Evolutionary conservation across 1,140 invertebrate genomes (phyloP), one percentile per base, ranked within the genome.

Genomic region (Sipha flava): DNA sequence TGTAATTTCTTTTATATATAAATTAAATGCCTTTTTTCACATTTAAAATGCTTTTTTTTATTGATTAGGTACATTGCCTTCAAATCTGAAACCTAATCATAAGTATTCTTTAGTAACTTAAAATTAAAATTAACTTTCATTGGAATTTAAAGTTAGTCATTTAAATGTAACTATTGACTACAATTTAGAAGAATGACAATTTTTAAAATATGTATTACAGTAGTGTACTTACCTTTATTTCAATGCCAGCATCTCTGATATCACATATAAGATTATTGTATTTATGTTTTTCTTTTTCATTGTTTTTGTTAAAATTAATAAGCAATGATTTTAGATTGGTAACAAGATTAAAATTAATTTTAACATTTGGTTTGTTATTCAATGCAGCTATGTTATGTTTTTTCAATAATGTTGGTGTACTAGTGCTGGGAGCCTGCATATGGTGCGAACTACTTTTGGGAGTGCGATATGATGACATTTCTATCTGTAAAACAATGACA

Each of bases 251-350:
- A 82, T 86, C 85, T 82, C 84, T 80, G 14, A 88, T 81, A 66
- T 84, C 85, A 72, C 83, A 84, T 75, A 87, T 83, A 34, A 88
- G 82, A 57, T 86, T 85, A 31, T 87, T 83, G 52, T 87, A 87
- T 23, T 66, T 29, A 54, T 80, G 80, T 47, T 79, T 79, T 49
- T 82, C 83, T 40, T 82, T 82, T 16, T 83, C 79, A 73, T 81
- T 81, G 1, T 73, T 81, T 72, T 77, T 52, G 23, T 77, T 57
- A 26, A 82, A 80, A 43, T 79, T 66, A 12, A 79, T 49, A 9
- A 83, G 72, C 34, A 82, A 66, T 2, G 80, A 21, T 77, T 83
- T 82, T 43, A 83, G 73, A 34, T 83, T 82, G 43, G 81, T 81
- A 29, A 77, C 57, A 4, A 83, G 70, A 31, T 81, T 68, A 83